phyloP scores from a whole-genome alignment of 2,797 vertebrate genomes.

The Dendrocincla fuliginosa region DNA sequence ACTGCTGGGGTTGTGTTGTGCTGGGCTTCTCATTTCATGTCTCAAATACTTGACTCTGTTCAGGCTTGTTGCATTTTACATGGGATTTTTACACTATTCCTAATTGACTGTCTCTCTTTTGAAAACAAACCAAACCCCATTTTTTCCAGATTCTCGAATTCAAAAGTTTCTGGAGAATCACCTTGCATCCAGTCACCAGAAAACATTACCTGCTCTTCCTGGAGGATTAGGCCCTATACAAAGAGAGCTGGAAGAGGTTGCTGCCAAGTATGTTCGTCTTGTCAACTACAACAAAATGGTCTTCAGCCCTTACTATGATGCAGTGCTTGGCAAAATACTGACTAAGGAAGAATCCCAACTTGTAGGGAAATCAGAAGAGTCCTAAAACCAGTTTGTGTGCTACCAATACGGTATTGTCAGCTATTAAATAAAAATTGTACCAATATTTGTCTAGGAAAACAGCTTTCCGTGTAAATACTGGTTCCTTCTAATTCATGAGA shows the following conservation, averaged over 20 bases:
- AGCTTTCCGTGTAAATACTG: slow-evolving; percentile 55
- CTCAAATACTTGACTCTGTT: background rate
- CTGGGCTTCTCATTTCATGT: background rate
- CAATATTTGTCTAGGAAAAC: slow-evolving; percentile 61
- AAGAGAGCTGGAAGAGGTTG: slow-evolving; percentile 89
- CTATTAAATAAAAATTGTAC: background rate
- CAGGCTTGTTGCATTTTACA: background rate
- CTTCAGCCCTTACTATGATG: slow-evolving; percentile 93
- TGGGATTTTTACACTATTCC: background rate
- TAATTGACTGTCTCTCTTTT: background rate
- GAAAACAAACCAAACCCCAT: background rate
- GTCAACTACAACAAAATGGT: slow-evolving; percentile 98
- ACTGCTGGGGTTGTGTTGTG: background rate
- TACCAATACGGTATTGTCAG: background rate
- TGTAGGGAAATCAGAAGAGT: slow-evolving; percentile 19
- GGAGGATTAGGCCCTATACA: slow-evolving; percentile 89
- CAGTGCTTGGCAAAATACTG: slow-evolving; percentile 83
- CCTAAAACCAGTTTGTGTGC: slow-evolving; percentile 1
- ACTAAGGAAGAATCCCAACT: slow-evolving; percentile 55
- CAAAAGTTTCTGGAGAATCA: slow-evolving; percentile 86
- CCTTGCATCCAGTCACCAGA: slow-evolving; percentile 84
- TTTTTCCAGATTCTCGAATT: slow-evolving; percentile 85
- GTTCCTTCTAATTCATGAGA: slow-evolving; percentile 33
- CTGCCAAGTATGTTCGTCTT: slow-evolving; percentile 86
- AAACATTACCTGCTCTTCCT: slow-evolving; percentile 79